These are phyloP conservation scores for Heliconius nattereri DNA, from an alignment of 1,140 invertebrate genomes.

Conservation along the genomic window DNA sequence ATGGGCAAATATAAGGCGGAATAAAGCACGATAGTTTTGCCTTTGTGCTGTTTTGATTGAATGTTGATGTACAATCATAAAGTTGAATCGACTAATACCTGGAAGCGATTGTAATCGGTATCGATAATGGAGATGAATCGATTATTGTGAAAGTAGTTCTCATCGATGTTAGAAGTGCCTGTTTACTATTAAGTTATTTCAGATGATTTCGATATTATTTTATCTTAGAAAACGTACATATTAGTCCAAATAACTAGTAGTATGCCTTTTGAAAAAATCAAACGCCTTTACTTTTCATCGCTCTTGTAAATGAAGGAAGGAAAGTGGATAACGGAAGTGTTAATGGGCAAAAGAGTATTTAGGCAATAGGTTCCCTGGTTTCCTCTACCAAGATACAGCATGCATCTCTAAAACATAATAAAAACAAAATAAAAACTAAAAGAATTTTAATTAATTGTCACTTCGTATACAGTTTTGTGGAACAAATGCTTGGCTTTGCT, in stretches of 20 bases:
- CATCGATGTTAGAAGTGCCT: background rate
- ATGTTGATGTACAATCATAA: conserved; percentile 9
- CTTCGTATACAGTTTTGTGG: background rate
- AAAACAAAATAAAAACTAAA: background rate
- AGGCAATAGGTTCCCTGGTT: no score
- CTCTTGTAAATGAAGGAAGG: no score
- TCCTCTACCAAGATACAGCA: background rate
- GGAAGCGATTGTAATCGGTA: conserved; percentile 10
- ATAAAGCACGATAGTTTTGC: conserved; percentile 9
- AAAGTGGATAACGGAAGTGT: no score
- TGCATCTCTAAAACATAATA: background rate
- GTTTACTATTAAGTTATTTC: background rate
- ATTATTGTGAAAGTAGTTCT: conserved; percentile 6
- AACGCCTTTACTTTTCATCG: no score
- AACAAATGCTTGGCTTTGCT: background rate
- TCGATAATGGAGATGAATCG: background rate
- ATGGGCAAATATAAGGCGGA: conserved; percentile 3
- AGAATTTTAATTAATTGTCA: conserved; percentile 11
- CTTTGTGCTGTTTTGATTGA: conserved; percentile 12
- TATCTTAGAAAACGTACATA: background rate
- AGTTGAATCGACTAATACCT: conserved; percentile 10
- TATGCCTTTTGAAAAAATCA: no score
- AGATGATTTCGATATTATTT: background rate
- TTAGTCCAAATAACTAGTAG: background rate
- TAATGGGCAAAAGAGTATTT: background rate